Conservation (phyloP, 2,888 invertebrate genomes). For the Girardia tigrina region DNA sequence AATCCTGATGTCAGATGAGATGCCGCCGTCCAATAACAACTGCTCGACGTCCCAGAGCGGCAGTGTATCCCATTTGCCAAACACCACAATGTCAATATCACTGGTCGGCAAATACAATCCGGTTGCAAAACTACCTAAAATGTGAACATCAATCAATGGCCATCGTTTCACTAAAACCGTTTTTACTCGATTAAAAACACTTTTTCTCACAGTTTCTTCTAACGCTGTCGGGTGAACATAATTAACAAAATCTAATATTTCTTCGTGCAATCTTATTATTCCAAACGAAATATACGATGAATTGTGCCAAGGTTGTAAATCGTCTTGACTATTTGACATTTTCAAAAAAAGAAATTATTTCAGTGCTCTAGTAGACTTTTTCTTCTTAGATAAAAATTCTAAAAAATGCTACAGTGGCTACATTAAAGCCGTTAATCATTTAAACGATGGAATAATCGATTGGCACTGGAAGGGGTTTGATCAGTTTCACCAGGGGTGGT, state of each 20-base stretch:
- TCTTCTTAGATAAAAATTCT: no score
- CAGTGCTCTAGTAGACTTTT: no score
- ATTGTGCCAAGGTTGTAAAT: neutral
- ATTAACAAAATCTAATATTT: neutral
- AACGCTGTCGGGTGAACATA: slow-evolving; percentile 11
- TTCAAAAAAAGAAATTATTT: no score
- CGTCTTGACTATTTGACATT: no score
- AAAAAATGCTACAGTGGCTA: no score
- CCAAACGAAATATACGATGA: neutral
- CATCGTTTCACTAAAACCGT: neutral
- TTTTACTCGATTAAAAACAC: neutral
- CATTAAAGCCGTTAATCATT: no score
- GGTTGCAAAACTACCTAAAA: slow-evolving; percentile 92
- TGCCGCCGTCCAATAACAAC: slow-evolving; percentile 71
- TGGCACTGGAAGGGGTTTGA: no score
- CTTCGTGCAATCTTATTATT: neutral
- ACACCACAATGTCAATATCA: slow-evolving; percentile 64
- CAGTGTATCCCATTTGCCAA: slow-evolving; percentile 70
- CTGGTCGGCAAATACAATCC: slow-evolving; percentile 88
- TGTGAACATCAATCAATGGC: slow-evolving; percentile 59
- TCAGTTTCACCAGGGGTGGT: no score
- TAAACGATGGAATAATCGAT: no score
- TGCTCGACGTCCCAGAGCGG: slow-evolving; percentile 79
- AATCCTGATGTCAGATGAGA: slow-evolving; percentile 55
- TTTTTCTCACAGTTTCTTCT: neutral